Evolutionary conservation across 2,113 vertebrate genomes (phyloP).

Genomic region (Oryzias woworae): DNA sequence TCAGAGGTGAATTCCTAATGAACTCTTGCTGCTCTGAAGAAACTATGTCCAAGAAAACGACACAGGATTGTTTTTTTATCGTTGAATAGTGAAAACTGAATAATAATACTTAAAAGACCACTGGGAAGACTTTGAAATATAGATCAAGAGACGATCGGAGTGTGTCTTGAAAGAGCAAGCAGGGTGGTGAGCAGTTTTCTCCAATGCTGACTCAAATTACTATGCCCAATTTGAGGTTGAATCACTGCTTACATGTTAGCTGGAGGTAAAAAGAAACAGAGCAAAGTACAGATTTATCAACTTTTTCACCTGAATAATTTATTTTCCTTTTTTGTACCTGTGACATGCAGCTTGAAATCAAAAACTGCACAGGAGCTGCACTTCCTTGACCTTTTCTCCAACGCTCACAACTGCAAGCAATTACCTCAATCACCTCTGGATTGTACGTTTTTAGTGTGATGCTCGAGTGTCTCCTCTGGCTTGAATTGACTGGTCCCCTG

Average conservation of each 20-base stretch:
- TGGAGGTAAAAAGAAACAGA: not conserved
- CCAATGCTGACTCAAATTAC: slow-evolving; percentile 59
- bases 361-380: slow-evolving; percentile 58
- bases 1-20: too few relatives aligned
- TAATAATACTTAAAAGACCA: too few relatives aligned
- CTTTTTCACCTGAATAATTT: too few relatives aligned
- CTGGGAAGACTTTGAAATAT: too few relatives aligned
- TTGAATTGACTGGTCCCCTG: slow-evolving; percentile 39
- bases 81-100: too few relatives aligned
- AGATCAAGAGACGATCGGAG: too few relatives aligned
- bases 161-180: slow-evolving; percentile 50
- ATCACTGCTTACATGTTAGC: slow-evolving; percentile 19
- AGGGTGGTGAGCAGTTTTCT: slow-evolving; percentile 9
- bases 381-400: slow-evolving; percentile 51
- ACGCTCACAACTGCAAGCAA: slow-evolving; percentile 73
- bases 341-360: slow-evolving; percentile 47
- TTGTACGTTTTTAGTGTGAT: slow-evolving; percentile 58
- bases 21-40: too few relatives aligned
- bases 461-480: slow-evolving; percentile 38
- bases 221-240: slow-evolving; percentile 42
- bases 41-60: too few relatives aligned
- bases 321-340: not conserved
- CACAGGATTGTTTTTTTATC: too few relatives aligned
- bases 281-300: slow-evolving; percentile 7
- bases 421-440: slow-evolving; percentile 64